A percentile compares a stretch with the other conserved stretches of the same genome.
phyloP scores from a whole-genome alignment of 2,113 vertebrate genomes.

The Xenopus borealis region DNA sequence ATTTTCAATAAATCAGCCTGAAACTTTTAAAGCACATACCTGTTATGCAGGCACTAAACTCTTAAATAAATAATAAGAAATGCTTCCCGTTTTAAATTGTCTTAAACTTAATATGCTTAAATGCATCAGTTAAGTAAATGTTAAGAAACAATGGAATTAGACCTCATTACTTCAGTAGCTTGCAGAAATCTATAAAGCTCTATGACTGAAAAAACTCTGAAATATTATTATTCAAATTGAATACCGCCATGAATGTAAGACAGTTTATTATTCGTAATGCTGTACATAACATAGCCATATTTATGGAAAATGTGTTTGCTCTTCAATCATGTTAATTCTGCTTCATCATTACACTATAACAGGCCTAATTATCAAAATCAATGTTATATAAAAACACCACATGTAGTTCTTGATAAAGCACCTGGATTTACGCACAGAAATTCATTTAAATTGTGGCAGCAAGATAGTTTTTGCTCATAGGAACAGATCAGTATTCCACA shows the following conservation, averaged over 20 bases:
- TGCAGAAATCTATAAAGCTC: neutral
- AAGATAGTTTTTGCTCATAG: too few relatives aligned
- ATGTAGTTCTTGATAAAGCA: neutral
- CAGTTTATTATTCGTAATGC: neutral
- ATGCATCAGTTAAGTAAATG: constrained; percentile 6
- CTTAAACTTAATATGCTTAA: too few relatives aligned
- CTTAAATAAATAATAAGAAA: too few relatives aligned
- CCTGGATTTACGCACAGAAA: neutral
- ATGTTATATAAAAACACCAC: neutral
- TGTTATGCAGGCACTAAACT: too few relatives aligned
- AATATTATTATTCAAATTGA: neutral
- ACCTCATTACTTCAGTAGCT: neutral
- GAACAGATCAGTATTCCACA: too few relatives aligned
- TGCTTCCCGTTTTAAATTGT: too few relatives aligned
- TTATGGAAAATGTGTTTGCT: constrained; percentile 1
- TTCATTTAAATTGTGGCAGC: neutral
- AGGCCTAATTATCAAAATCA: neutral
- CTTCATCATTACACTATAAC: constrained; percentile 5
- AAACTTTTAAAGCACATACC: too few relatives aligned
- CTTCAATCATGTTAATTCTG: constrained; percentile 7
- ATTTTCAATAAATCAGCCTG: too few relatives aligned
- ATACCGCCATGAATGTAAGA: too few relatives aligned
- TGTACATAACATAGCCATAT: neutral
- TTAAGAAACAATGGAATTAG: constrained; percentile 19
- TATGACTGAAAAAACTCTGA: neutral